Conservation (phyloP, 2,113 vertebrate species). For the Embiotoca jacksoni region DNA sequence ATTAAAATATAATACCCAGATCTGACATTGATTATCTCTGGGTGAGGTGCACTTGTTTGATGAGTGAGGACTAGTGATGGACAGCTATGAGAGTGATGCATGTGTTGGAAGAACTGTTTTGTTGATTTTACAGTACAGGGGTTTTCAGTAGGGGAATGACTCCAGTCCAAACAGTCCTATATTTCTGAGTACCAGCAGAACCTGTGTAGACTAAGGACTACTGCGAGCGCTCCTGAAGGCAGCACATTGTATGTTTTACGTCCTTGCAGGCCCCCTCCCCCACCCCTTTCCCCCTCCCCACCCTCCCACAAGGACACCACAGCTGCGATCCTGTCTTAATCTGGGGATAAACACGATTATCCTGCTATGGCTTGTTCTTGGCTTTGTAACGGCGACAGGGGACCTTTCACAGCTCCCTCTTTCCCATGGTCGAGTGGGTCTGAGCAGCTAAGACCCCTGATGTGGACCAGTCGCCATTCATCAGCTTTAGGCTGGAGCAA, state of each 20-base stretch:
- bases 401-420: slow-evolving; percentile 88
- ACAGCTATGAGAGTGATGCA: background rate
- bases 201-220: background rate
- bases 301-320: slow-evolving; percentile 83
- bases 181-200: background rate
- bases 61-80: background rate
- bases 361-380: slow-evolving; percentile 88
- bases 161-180: slow-evolving; percentile 3
- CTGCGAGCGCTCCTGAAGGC: slow-evolving; percentile 76
- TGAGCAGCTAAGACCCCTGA: slow-evolving; percentile 86
- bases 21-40: background rate
- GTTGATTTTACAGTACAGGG: background rate
- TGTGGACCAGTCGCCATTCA: slow-evolving; percentile 66
- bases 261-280: slow-evolving; percentile 68
- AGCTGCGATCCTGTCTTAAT: slow-evolving; percentile 93
- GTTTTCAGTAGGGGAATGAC: background rate
- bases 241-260: slow-evolving; percentile 76
- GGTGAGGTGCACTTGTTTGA: background rate
- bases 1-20: background rate
- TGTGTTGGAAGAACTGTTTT: no score
- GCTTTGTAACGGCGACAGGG: slow-evolving; percentile 92
- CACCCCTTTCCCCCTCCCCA: slow-evolving; percentile 69
- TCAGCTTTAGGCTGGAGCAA: slow-evolving; percentile 45
- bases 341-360: slow-evolving; percentile 92
- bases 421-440: slow-evolving; percentile 86